These are phyloP conservation scores for Naso thynnoides DNA, from an alignment of 2,797 vertebrate genomes.

Conservation along the genomic window DNA sequence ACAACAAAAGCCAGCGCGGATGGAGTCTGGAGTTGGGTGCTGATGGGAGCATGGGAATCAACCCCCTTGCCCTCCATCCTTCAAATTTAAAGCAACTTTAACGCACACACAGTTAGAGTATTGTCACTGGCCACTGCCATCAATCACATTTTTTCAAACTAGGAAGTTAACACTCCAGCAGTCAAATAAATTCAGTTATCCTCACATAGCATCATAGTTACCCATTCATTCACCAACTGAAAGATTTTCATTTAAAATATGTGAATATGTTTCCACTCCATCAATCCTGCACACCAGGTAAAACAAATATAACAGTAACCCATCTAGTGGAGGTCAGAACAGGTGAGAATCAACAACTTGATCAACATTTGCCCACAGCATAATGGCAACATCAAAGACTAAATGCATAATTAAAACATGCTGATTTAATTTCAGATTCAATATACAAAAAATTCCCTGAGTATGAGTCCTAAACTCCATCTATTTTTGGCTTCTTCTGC, in stretches of 20 bases:
- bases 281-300: constrained; percentile 5
- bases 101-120: constrained; percentile 42
- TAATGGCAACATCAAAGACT: background rate
- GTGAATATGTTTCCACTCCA: background rate
- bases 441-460: background rate
- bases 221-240: constrained; percentile 8
- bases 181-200: constrained; percentile 34
- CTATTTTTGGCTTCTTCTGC: constrained; percentile 42
- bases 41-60: constrained; percentile 88
- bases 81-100: constrained; percentile 64
- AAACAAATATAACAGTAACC: constrained; percentile 11
- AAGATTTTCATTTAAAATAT: background rate
- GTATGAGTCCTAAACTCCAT: constrained; percentile 17
- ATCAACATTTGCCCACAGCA: background rate
- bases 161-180: constrained; percentile 1
- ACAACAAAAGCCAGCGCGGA: constrained; percentile 83
- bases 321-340: constrained; percentile 2
- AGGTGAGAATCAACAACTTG: constrained; percentile 10
- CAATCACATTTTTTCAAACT: constrained; percentile 52
- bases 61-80: constrained; percentile 57
- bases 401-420: background rate
- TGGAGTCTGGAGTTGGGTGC: constrained; percentile 83
- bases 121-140: constrained; percentile 60
- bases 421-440: constrained; percentile 3
- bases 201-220: constrained; percentile 3